phyloP scores from a whole-genome alignment of 2,888 invertebrate species.

The Acanthococcus lagerstroemiae region DNA sequence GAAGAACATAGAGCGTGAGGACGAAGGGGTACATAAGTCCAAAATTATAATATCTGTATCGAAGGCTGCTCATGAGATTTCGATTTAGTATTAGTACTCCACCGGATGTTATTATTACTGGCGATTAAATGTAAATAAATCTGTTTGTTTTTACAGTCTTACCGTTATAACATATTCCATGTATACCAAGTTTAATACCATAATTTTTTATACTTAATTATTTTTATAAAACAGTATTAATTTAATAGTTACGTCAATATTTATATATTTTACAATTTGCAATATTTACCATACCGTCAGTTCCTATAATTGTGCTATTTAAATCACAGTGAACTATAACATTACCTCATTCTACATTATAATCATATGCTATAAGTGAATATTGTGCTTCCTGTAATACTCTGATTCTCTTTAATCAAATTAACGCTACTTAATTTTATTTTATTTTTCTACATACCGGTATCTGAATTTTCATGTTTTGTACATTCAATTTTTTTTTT shows the following conservation, averaged over 20 bases:
- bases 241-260: too few relatives aligned
- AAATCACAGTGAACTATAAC: conserved; percentile 23
- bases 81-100: too few relatives aligned
- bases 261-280: conserved; percentile 19
- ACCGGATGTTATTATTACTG: background rate
- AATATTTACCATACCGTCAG: conserved; percentile 30
- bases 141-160: conserved; percentile 14
- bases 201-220: too few relatives aligned
- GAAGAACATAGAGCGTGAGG: too few relatives aligned
- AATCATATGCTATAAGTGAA: conserved; percentile 26
- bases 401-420: background rate
- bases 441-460: background rate
- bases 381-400: conserved; percentile 24
- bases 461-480: background rate
- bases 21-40: too few relatives aligned
- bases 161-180: too few relatives aligned
- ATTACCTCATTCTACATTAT: conserved; percentile 9
- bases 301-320: conserved; percentile 30
- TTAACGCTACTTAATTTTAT: conserved; percentile 1
- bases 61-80: too few relatives aligned
- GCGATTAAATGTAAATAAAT: conserved; percentile 10
- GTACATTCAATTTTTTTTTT: background rate
- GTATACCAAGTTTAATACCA: conserved; percentile 30
- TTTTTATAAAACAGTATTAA: too few relatives aligned
- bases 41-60: too few relatives aligned